Base-by-base conservation (phyloP, 2,113 vertebrate genomes). In the Andinoacara biseriatus region DNA sequence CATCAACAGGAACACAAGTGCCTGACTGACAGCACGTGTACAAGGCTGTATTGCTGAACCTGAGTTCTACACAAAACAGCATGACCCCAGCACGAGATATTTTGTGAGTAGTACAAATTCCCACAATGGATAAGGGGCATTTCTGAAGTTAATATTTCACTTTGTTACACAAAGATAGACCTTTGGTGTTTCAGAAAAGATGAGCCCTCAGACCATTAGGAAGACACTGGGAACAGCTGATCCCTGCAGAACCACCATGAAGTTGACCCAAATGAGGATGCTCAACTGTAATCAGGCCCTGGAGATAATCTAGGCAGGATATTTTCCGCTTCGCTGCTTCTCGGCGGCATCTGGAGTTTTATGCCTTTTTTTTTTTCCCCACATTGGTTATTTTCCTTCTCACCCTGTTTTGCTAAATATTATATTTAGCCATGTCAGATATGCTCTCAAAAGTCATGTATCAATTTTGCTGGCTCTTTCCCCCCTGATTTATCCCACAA, bases 251-350 rank as follows among this genome's bases (percentile, higher is more conserved):
- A 86, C 80, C 82, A 9, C 31, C 63, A 63, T 87, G 82, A 89
- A 85, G 76, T 83, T 75, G 89, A 84, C 88, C 90, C 91, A 93
- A 83, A 90, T 86, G 91, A 88, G 91, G 85, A 58, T 46, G 74
- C 80, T 89, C 83, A 35, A 75, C 59, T 89, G 83, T 92, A 91
- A 93, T 93, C 90, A 76, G 90, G 85, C 90, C 92, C 88, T 46
- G 38, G 83, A 87, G 91, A 90, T 93, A 90, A 93, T 94, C 82
- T 82, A 87, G 88, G 87, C 84, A 81, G 82, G 86, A 87, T 90
- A 84, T 92, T 92, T 93, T 88, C 87, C 87, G 90, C 92, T 82
- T 86, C 57, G 52, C 75, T 87, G 90, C 75, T 10, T 86, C 86
- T 65, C 80, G 49, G 85, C 80, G 86, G 89, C 93, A 91, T 91